phyloP scores from a whole-genome alignment of 2,113 vertebrate species.

The Zosterops pallidus region DNA sequence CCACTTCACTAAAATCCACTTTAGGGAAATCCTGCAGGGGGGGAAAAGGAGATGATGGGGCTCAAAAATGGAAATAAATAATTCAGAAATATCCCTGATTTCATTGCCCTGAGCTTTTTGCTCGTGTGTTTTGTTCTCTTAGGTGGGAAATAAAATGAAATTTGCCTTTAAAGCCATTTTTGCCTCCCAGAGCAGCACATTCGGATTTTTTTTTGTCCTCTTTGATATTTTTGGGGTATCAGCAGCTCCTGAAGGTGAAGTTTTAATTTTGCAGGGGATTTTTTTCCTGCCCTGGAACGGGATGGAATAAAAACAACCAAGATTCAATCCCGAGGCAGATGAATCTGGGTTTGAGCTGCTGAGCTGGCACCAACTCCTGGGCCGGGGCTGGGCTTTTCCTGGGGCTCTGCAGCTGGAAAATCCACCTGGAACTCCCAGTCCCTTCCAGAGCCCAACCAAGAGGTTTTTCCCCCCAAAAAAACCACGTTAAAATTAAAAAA shows the following conservation, averaged over 20 bases:
- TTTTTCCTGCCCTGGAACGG: background rate
- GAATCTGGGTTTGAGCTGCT: background rate
- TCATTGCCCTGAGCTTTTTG: background rate
- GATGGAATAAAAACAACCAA: constrained; percentile 14
- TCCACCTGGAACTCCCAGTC: background rate
- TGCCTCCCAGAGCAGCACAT: background rate
- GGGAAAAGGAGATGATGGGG: background rate
- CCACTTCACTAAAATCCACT: background rate
- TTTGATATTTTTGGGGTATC: background rate
- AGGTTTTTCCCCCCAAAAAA: background rate
- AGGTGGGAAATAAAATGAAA: background rate
- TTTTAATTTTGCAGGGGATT: background rate
- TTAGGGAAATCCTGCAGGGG: background rate
- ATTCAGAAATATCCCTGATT: background rate
- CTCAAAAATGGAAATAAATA: background rate
- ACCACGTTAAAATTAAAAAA: background rate
- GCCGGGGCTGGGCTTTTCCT: background rate
- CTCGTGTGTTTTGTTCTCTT: background rate
- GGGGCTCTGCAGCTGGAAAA: background rate
- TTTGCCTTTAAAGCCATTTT: constrained; percentile 2
- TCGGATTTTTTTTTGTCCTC: background rate
- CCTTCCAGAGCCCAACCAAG: background rate
- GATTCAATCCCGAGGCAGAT: background rate
- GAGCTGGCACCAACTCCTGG: background rate
- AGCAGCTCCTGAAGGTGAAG: background rate